Evolutionary conservation across 37 sponge, comb jelly and placozoan genomes (phyloP).

Genomic region (Trichoplax adhaerens): DNA sequence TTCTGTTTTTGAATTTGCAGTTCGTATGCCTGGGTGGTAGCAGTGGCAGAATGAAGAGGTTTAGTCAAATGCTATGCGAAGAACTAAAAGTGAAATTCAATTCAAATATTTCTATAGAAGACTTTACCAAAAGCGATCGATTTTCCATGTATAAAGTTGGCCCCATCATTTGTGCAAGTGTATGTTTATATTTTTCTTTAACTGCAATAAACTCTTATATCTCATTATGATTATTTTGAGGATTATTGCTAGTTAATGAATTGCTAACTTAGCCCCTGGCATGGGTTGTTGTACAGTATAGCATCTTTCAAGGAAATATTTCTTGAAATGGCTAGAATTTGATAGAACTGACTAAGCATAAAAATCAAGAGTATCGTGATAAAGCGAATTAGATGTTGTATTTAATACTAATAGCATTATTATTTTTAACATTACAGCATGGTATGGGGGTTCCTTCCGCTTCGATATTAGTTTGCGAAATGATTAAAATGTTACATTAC

Average conservation of each 20-base stretch:
- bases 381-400: too few species aligned
- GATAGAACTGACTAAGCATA: too few species aligned
- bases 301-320: too few species aligned
- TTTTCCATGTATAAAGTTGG: constrained; percentile 79
- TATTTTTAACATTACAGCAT: constrained; percentile 33
- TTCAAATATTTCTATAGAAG: constrained; percentile 7
- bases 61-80: constrained; percentile 25
- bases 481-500: constrained; percentile 78
- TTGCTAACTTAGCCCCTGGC: too few species aligned
- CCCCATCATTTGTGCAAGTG: constrained; percentile 67
- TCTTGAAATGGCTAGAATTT: too few species aligned
- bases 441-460: constrained; percentile 91
- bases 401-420: too few species aligned
- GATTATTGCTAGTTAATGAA: too few species aligned
- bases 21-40: constrained; percentile 81
- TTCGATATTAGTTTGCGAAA: constrained; percentile 85
- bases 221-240: neutral
- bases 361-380: too few species aligned
- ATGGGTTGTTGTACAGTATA: too few species aligned
- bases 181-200: constrained; percentile 23
- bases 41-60: constrained; percentile 48
- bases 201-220: neutral
- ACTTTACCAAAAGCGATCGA: constrained; percentile 61
- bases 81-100: too few species aligned
- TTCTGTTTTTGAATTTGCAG: constrained; percentile 23